Conservation (phyloP, 2,888 invertebrate genomes). For the Cepaea hortensis region DNA sequence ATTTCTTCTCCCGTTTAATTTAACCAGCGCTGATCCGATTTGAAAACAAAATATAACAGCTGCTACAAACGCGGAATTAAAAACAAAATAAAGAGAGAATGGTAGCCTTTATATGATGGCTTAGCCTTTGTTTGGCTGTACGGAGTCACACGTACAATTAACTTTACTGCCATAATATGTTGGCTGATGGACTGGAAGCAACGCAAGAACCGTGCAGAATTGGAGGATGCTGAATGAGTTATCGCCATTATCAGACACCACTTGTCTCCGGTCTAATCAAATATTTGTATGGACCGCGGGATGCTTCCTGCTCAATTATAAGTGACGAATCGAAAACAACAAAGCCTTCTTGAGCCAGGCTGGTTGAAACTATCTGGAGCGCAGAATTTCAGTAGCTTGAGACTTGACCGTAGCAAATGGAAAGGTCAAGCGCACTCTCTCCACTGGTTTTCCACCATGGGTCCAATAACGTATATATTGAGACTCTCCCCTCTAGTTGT, state of each 20-base stretch:
- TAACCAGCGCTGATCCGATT: too few species aligned
- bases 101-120: too few species aligned
- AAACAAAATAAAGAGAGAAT: too few species aligned
- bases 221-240: not conserved
- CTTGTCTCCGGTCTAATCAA: slow-evolving; percentile 34
- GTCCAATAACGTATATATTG: too few species aligned
- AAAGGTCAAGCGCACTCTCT: too few species aligned
- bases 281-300: slow-evolving; percentile 37
- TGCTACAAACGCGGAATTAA: too few species aligned
- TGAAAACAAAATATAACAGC: too few species aligned
- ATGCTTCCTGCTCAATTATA: slow-evolving; percentile 4
- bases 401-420: not conserved
- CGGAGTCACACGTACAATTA: not conserved
- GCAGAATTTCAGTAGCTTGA: not conserved
- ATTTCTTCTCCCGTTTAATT: too few species aligned
- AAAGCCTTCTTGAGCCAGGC: not conserved
- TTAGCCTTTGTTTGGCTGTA: not conserved
- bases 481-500: too few species aligned
- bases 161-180: not conserved
- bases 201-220: not conserved
- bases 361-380: not conserved
- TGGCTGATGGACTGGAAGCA: not conserved
- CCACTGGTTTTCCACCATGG: too few species aligned
- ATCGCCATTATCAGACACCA: slow-evolving; percentile 1
- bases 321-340: not conserved